Conservation (phyloP, 2,797 vertebrate species). For the Sternarchorhynchus goeldii region DNA sequence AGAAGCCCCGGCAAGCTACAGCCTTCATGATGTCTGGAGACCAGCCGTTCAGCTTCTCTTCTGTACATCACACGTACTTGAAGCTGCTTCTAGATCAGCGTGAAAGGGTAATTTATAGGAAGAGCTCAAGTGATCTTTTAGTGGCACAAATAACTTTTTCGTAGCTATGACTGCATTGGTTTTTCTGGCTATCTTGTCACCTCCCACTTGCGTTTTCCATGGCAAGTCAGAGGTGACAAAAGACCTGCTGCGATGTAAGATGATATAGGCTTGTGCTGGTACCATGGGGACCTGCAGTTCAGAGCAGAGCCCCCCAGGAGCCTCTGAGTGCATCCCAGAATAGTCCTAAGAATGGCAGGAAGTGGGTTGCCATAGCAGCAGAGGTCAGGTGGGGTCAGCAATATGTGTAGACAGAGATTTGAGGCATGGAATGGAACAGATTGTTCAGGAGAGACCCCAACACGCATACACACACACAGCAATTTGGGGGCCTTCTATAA, state of each 20-base stretch:
- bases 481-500: conserved; percentile 39
- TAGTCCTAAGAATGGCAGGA: conserved; percentile 57
- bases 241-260: background rate
- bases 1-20: conserved; percentile 7
- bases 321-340: conserved; percentile 43
- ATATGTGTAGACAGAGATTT: conserved; percentile 42
- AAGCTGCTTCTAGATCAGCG: background rate
- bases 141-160: background rate
- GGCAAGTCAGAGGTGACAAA: conserved; percentile 12
- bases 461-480: conserved; percentile 24
- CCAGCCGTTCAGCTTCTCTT: conserved; percentile 7
- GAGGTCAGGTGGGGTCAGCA: conserved; percentile 47
- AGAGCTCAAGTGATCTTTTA: background rate
- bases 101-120: too few species aligned
- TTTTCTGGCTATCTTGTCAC: conserved; percentile 10
- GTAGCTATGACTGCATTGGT: background rate
- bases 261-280: background rate
- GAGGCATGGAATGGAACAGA: conserved; percentile 39
- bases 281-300: conserved; percentile 4
- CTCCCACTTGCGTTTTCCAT: conserved; percentile 21
- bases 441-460: conserved; percentile 31
- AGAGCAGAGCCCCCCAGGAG: conserved; percentile 4
- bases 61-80: background rate
- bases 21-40: background rate
- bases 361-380: conserved; percentile 43